These are phyloP conservation scores for Pyralis farinalis DNA, from an alignment of 2,888 invertebrate genomes.

Conservation along the genomic window DNA sequence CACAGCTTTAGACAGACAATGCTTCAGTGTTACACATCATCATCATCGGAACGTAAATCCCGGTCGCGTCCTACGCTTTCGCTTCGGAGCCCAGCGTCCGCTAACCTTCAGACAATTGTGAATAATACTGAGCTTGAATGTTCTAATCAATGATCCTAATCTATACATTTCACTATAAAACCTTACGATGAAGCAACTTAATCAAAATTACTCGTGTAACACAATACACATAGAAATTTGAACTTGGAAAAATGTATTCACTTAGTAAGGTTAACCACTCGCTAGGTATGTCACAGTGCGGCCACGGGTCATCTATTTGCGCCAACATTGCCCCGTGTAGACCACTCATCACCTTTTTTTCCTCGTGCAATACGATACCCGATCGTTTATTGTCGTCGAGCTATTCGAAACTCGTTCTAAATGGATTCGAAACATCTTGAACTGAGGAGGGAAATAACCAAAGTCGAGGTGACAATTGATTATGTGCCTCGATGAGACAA, in stretches of 20 bases:
- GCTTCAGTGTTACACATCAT: too few relatives aligned
- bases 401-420: slow-evolving; percentile 69
- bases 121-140: too few relatives aligned
- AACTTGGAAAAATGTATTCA: slow-evolving; percentile 40
- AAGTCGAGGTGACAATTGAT: slow-evolving; percentile 75
- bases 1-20: too few relatives aligned
- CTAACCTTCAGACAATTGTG: too few relatives aligned
- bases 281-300: slow-evolving; percentile 32
- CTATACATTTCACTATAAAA: slow-evolving; percentile 6
- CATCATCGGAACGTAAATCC: too few relatives aligned
- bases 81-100: too few relatives aligned
- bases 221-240: slow-evolving; percentile 37
- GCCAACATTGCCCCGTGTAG: slow-evolving; percentile 52
- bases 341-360: slow-evolving; percentile 76
- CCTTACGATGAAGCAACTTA: slow-evolving; percentile 35
- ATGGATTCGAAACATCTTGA: slow-evolving; percentile 59
- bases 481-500: slow-evolving; percentile 64
- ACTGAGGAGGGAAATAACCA: slow-evolving; percentile 65
- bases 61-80: too few relatives aligned
- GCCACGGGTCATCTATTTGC: slow-evolving; percentile 55
- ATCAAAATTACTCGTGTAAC: slow-evolving; percentile 47
- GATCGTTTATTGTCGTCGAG: slow-evolving; percentile 63
- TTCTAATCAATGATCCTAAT: too few relatives aligned
- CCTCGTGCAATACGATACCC: slow-evolving; percentile 72
- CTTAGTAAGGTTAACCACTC: slow-evolving; percentile 45